Evolutionary conservation across 2,888 invertebrate species (phyloP).

Genomic region (Patella caerulea): DNA sequence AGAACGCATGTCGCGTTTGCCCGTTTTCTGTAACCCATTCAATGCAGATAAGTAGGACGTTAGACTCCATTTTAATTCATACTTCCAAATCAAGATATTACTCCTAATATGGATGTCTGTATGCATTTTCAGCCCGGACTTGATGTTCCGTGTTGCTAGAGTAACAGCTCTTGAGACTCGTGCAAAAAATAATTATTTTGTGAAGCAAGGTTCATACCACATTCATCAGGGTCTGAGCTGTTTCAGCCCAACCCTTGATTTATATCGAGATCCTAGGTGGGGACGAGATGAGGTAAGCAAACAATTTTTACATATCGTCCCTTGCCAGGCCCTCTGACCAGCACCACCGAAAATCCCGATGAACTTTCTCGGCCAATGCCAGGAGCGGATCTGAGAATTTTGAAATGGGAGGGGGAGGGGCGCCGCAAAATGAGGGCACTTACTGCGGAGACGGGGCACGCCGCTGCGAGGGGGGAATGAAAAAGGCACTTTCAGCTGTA

Average conservation of each 20-base stretch:
- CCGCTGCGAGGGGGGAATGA: too few relatives aligned
- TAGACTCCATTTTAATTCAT: too few relatives aligned
- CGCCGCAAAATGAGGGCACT: too few relatives aligned
- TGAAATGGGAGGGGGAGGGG: too few relatives aligned
- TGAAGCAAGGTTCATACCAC: background rate
- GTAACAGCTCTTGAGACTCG: background rate
- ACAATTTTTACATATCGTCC: too few relatives aligned
- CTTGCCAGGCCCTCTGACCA: too few relatives aligned
- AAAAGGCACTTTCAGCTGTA: too few relatives aligned
- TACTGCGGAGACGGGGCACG: too few relatives aligned
- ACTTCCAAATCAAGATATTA: too few relatives aligned
- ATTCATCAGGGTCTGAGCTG: background rate
- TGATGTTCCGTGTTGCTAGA: slow-evolving; percentile 30
- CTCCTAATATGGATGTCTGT: slow-evolving; percentile 19
- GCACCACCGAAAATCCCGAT: too few relatives aligned
- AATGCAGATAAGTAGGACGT: slow-evolving; percentile 16
- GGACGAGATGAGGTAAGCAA: slow-evolving; percentile 63
- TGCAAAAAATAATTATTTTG: background rate
- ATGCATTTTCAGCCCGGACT: slow-evolving; percentile 54
- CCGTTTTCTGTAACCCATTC: background rate
- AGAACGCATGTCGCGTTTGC: background rate
- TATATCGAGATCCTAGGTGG: slow-evolving; percentile 64
- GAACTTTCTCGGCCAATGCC: too few relatives aligned
- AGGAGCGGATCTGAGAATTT: too few relatives aligned
- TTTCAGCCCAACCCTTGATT: slow-evolving; percentile 53